Base-by-base conservation (phyloP, 2,888 invertebrate species). In the Axea sp. region DNA sequence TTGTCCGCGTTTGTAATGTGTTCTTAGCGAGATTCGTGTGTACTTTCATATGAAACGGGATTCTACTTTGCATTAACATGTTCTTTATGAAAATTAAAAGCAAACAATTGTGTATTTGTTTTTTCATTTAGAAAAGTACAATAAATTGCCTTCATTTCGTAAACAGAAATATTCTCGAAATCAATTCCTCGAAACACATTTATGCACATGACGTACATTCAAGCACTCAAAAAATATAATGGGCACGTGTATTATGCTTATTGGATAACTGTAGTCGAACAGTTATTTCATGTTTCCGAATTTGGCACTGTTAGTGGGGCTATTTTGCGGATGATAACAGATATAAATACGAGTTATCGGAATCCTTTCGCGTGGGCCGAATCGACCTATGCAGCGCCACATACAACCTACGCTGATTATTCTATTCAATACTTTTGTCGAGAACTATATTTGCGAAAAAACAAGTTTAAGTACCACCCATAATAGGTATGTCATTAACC, bases 221-320 rank as follows among this genome's bases (percentile, higher is more conserved):
- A 31, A 28, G 17, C 47, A 39, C n/a, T 55, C 47, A 9, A 55
- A 47, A 35, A 30, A 24, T 17, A 12, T 30, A 57, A 45, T 55
- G 43, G 67, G 67, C 47, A 67, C 67, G 35, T 35, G 11, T 55
- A 39, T 43, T 37, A 35, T 51, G 37, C 14, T 67, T 62, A 57
- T 39, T 39, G 41, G 39, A 47, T 62, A 71, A 62, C 55, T 39
- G 55, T 71, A 47, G 12, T 8, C 43, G 35, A 47, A 49, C 57
- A 53, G 64, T 57, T 69, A 60, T 60, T 53, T 43, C 45, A 35
- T 60, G 53, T 37, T 60, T 60, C 60, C 69, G 51, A 72, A 74
- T 74, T 74, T 69, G 74, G 74, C 74, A 69, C 74, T 69, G 59
- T 74, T 59, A 59, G 57, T 68, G 41, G 47, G 55, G 47, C 45